Percentiles rank a stretch among this genome's conserved stretches.
phyloP scores from a whole-genome alignment of 2,113 vertebrate species.

The Corythornis madagascariensis region DNA sequence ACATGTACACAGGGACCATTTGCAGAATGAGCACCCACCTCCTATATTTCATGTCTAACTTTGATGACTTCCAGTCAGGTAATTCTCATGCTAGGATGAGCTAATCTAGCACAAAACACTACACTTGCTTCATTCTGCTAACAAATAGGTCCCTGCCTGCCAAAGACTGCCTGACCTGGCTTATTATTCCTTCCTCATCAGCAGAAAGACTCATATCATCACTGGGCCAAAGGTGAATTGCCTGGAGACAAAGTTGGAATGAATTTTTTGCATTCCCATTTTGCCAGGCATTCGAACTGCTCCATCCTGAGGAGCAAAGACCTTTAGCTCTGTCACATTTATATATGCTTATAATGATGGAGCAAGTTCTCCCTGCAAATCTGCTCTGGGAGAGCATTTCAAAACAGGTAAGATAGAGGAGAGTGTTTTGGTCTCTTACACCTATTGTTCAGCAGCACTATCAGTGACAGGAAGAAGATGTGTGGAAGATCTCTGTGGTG shows the following conservation, averaged over 20 bases:
- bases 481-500: neutral
- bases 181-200: constrained; percentile 82
- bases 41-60: constrained; percentile 32
- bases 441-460: constrained; percentile 11
- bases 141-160: constrained; percentile 76
- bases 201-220: constrained; percentile 91
- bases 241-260: constrained; percentile 93
- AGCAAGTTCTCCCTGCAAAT: constrained; percentile 21
- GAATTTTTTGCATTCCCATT: constrained; percentile 95
- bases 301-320: constrained; percentile 89
- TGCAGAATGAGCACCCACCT: constrained; percentile 31
- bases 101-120: constrained; percentile 68
- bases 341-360: constrained; percentile 86
- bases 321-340: constrained; percentile 90
- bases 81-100: constrained; percentile 83
- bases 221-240: constrained; percentile 93
- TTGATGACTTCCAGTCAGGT: constrained; percentile 69
- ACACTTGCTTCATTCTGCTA: constrained; percentile 77
- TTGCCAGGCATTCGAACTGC: constrained; percentile 88
- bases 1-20: constrained; percentile 9
- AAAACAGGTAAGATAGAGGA: constrained; percentile 19
- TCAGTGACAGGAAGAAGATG: neutral
- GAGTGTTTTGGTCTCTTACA: neutral
- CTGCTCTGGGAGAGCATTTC: neutral
- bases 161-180: constrained; percentile 75